A percentile compares a stretch with the other conserved stretches of the same genome.
phyloP scores from a whole-genome alignment of 1,140 invertebrate species.

The Caenorhabditis remanei region DNA sequence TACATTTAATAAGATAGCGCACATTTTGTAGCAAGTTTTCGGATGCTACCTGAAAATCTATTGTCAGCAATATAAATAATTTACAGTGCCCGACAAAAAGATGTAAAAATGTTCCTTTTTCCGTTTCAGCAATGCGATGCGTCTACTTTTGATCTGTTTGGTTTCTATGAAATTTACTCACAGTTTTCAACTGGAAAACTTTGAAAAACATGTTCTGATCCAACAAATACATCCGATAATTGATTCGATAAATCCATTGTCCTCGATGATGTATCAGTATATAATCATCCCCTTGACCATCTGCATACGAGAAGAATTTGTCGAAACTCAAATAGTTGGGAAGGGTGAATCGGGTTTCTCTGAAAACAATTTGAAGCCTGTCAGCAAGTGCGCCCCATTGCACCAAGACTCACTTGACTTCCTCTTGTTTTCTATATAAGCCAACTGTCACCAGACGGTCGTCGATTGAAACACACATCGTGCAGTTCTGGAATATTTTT shows the following conservation, averaged over 20 bases:
- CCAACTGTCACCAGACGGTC: background rate
- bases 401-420: background rate
- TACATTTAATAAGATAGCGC: no score
- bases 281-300: background rate
- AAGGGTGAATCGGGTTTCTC: background rate
- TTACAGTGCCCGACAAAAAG: no score
- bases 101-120: no score
- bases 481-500: background rate
- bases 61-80: no score
- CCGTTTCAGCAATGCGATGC: no score
- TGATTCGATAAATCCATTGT: conserved; percentile 48
- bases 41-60: no score
- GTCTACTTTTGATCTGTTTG: no score
- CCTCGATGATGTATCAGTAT: conserved; percentile 24
- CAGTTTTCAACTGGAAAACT: conserved; percentile 4
- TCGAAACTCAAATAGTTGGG: conserved; percentile 36
- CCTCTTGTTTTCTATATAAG: background rate
- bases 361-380: background rate
- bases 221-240: conserved; percentile 4
- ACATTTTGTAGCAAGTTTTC: no score
- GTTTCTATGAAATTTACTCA: no score
- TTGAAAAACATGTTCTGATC: conserved; percentile 43
- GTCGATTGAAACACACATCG: background rate
- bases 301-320: conserved; percentile 13
- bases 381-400: background rate